A percentile compares a stretch with the other conserved stretches of the same genome.
These are phyloP conservation scores for Clusia tigrina DNA, from an alignment of 2,888 invertebrate genomes.

Conservation along the genomic window DNA sequence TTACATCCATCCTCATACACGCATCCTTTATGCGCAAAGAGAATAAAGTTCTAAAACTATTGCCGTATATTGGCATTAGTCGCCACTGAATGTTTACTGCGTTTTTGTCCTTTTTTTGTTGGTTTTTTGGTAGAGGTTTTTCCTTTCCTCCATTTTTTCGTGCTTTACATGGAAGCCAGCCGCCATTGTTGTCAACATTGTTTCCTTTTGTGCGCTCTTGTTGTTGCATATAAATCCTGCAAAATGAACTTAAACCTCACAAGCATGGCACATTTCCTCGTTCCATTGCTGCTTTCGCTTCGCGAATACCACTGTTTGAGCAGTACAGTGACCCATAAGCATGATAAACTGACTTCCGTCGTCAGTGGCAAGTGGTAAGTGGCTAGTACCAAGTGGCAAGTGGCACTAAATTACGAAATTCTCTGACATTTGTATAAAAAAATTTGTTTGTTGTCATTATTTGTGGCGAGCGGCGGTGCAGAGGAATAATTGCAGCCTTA, in stretches of 20 bases:
- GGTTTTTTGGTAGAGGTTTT: too few relatives aligned
- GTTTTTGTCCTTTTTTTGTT: neutral
- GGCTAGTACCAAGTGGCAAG: too few relatives aligned
- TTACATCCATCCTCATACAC: slow-evolving; percentile 22
- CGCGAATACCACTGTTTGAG: neutral
- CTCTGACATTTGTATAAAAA: neutral
- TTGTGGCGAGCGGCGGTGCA: neutral
- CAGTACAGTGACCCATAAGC: slow-evolving; percentile 14
- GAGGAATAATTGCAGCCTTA: neutral
- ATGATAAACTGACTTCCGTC: slow-evolving; percentile 15
- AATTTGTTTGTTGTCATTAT: neutral
- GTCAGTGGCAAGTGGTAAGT: too few relatives aligned
- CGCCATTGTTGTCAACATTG: neutral
- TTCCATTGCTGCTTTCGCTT: neutral
- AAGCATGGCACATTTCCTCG: neutral
- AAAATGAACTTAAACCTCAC: slow-evolving; percentile 7
- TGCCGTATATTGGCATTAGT: slow-evolving; percentile 29
- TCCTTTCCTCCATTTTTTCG: too few relatives aligned
- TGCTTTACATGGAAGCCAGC: neutral
- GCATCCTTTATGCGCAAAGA: slow-evolving; percentile 12
- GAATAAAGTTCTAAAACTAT: slow-evolving; percentile 17
- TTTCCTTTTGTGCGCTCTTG: neutral
- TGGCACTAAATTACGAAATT: slow-evolving; percentile 4
- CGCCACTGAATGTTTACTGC: neutral
- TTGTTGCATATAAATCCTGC: neutral